phyloP scores from a whole-genome alignment of 1,140 invertebrate genomes.

The Rhyzopertha dominica region DNA sequence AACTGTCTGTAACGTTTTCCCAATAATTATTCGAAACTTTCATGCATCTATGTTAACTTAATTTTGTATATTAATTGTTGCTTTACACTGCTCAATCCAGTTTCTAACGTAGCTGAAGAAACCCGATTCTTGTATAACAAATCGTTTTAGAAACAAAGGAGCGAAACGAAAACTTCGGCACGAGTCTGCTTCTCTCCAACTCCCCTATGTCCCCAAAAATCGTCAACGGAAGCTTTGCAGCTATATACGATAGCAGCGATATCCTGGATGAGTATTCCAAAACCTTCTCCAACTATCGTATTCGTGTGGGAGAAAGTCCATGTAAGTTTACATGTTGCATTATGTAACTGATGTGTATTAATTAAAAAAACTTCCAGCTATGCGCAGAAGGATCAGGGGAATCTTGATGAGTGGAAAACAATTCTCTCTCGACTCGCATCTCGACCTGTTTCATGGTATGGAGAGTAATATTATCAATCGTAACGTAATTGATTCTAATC shows the following conservation, averaged over 20 bases:
- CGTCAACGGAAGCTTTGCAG: conserved; percentile 93
- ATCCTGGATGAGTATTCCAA: conserved; percentile 73
- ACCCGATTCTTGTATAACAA: not conserved
- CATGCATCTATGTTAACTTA: no score
- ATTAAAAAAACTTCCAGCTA: conserved; percentile 53
- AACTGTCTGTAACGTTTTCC: no score
- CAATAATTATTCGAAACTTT: no score
- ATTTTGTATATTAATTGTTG: conserved; percentile 4
- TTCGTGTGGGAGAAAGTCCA: no score
- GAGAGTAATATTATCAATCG: conserved; percentile 40
- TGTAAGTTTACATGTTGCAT: conserved; percentile 49
- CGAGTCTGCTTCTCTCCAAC: conserved; percentile 87
- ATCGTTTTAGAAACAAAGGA: conserved; percentile 65
- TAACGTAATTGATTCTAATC: conserved; percentile 42
- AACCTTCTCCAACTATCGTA: no score
- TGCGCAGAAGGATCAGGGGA: conserved; percentile 76
- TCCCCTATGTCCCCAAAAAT: conserved; percentile 96
- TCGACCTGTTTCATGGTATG: conserved; percentile 78
- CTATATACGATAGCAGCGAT: conserved; percentile 87
- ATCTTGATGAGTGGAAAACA: conserved; percentile 85
- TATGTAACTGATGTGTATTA: not conserved
- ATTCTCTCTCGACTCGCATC: conserved; percentile 84
- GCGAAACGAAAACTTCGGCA: conserved; percentile 82
- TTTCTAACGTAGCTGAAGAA: no score
- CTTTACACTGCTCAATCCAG: not conserved